Evolutionary conservation across 2,888 invertebrate species (phyloP).

Genomic region (Plutella xylostella): DNA sequence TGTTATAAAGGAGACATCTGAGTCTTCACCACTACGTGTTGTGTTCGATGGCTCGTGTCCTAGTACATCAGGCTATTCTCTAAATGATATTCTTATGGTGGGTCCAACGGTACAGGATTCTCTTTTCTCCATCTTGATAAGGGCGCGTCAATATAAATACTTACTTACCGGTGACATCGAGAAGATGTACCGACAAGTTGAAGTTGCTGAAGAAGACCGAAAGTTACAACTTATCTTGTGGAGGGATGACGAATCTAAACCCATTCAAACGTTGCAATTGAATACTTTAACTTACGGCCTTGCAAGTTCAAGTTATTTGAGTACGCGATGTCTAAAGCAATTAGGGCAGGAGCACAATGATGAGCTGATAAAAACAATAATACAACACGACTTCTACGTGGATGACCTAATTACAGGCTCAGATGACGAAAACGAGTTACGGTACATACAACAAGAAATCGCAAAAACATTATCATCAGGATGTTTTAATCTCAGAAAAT

Average conservation of each 20-base stretch:
- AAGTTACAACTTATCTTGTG: slow-evolving; percentile 9
- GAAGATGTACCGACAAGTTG: slow-evolving; percentile 20
- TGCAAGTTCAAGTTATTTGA: slow-evolving; percentile 7
- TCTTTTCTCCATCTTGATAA: slow-evolving; percentile 5
- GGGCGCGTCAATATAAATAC: slow-evolving; percentile 4
- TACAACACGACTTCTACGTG: slow-evolving; percentile 5
- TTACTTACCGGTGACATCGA: slow-evolving; percentile 6
- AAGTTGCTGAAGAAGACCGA: not conserved
- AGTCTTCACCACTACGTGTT: slow-evolving; percentile 19
- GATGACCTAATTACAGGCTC: slow-evolving; percentile 8
- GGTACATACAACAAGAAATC: slow-evolving; percentile 3
- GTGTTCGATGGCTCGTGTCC: slow-evolving; percentile 21
- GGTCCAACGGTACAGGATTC: slow-evolving; percentile 10
- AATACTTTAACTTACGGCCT: slow-evolving; percentile 8
- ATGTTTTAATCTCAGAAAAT: slow-evolving; percentile 14
- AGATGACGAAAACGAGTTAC: not conserved
- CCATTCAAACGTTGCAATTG: slow-evolving; percentile 2
- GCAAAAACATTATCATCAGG: not conserved
- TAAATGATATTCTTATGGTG: slow-evolving; percentile 7
- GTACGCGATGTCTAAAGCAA: slow-evolving; percentile 4
- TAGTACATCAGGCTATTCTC: slow-evolving; percentile 17
- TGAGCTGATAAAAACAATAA: not conserved
- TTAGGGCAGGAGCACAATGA: slow-evolving; percentile 7
- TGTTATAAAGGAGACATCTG: slow-evolving; percentile 14
- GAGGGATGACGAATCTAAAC: slow-evolving; percentile 7